Base-by-base conservation (phyloP, 2,797 vertebrate species). In the Ficedula albicollis region DNA sequence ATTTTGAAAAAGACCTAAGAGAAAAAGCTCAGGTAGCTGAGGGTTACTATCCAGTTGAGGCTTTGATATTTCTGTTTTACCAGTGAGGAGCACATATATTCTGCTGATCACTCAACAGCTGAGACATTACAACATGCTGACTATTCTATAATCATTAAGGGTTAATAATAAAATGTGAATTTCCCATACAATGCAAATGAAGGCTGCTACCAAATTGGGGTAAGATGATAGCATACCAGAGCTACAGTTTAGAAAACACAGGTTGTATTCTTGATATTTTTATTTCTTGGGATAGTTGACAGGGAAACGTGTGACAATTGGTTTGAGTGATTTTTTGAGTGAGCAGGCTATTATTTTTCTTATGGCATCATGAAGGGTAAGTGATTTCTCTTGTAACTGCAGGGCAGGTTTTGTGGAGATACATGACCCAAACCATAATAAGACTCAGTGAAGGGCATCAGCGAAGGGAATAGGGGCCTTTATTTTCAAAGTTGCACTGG, bases 331-430 rank as follows among this genome's bases (percentile, higher is more conserved):
- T 89, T 89, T 93, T 86, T 81, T 82, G 74, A 92, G 70, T 39
- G 46, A 67, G 10, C 29, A 89, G 19, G n/a, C 67, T 82, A 84
- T 89, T 92, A 89, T 90, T 94, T 94, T 89, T 93, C 87, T 87
- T 69, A 48, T 11, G 41, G 48, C 44, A 89, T 92, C 67, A 67
- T 79, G 84, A 92, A 94, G 44, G 43, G 21, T 94, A 92, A 93
- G 51, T 78, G 84, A 92, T 94, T 96, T 94, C 70, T 87, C 34
- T 82, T 89, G 81, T 92, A 95, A 87, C 84, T 94, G 44, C 60
- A 89, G 92, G 89, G 48, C 63, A 90, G 67, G 15, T 96, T 96
- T 93, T 94, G 85, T 70, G 56, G 87, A 96, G 82, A 89, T 93
- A 84, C 94, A 92, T 85, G 87, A 92, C 92, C 87, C 81, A 82